Conservation (phyloP, 2,797 vertebrate genomes). For the Gambusia yucatana region DNA sequence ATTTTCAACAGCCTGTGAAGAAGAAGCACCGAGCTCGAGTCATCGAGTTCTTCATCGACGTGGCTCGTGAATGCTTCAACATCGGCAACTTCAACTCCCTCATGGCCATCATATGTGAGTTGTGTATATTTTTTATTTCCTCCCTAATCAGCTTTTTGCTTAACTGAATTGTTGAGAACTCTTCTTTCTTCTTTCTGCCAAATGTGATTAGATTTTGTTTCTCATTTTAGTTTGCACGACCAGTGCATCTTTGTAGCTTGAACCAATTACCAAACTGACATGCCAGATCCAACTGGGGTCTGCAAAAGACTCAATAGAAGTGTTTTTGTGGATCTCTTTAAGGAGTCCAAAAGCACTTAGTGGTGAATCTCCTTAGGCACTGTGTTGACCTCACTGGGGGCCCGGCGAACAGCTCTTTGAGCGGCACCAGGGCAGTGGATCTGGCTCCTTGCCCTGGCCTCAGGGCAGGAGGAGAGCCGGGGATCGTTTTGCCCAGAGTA, state of each 20-base stretch:
- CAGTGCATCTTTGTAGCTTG: neutral
- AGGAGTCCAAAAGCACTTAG: neutral
- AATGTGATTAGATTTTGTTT: neutral
- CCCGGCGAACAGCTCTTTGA: neutral
- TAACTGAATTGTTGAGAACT: neutral
- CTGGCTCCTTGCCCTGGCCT: constrained; percentile 54
- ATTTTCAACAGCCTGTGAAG: constrained; percentile 85
- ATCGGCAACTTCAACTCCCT: constrained; percentile 98
- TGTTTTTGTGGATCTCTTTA: neutral
- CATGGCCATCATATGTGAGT: constrained; percentile 97
- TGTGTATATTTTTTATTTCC: neutral
- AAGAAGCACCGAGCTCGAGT: constrained; percentile 92
- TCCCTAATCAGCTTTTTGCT: neutral
- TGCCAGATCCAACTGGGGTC: neutral
- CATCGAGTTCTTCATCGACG: constrained; percentile 95
- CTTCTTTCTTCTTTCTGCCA: neutral
- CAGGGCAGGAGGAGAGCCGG: neutral
- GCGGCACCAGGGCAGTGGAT: constrained; percentile 31
- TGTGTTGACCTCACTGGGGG: constrained; percentile 6
- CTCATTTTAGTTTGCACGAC: neutral
- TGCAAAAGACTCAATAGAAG: neutral
- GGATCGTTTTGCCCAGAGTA: constrained; percentile 12
- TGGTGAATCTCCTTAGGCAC: constrained; percentile 1
- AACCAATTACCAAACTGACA: neutral
- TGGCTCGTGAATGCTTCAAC: constrained; percentile 95